A percentile compares a stretch with the other conserved stretches of the same genome.
phyloP scores from a whole-genome alignment of 1,140 invertebrate genomes.

The Mercenaria mercenaria region DNA sequence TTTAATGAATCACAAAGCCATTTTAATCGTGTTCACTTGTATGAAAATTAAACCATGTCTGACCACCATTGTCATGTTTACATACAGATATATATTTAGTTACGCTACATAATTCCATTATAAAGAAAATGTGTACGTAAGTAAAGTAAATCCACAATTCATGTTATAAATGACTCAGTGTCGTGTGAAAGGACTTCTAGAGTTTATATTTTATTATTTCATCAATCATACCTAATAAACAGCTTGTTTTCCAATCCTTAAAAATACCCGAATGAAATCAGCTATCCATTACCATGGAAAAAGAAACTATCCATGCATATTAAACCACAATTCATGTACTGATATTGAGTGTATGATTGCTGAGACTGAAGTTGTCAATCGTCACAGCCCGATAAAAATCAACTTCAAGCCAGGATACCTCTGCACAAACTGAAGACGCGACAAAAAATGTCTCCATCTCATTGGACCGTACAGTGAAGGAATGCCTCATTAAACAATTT shows the following conservation, averaged over 20 bases:
- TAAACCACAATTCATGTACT: background rate
- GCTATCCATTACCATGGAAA: background rate
- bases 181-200: too few relatives aligned
- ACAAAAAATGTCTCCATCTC: background rate
- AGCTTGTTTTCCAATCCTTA: too few relatives aligned
- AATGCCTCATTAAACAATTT: background rate
- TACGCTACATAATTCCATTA: constrained; percentile 2
- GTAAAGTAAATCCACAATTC: background rate
- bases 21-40: background rate
- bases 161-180: background rate
- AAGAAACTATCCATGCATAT: background rate
- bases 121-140: background rate
- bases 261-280: too few relatives aligned
- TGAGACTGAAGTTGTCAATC: background rate
- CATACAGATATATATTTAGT: background rate
- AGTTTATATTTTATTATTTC: too few relatives aligned
- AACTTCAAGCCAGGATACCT: background rate
- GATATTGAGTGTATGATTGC: background rate
- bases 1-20: too few relatives aligned
- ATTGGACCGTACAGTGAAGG: background rate
- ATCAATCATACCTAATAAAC: too few relatives aligned
- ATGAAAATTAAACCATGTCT: background rate
- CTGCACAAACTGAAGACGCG: background rate
- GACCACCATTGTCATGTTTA: background rate
- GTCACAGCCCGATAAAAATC: constrained; percentile 7